phyloP scores from a whole-genome alignment of 2,888 invertebrate species.

The Thelaira solivaga region DNA sequence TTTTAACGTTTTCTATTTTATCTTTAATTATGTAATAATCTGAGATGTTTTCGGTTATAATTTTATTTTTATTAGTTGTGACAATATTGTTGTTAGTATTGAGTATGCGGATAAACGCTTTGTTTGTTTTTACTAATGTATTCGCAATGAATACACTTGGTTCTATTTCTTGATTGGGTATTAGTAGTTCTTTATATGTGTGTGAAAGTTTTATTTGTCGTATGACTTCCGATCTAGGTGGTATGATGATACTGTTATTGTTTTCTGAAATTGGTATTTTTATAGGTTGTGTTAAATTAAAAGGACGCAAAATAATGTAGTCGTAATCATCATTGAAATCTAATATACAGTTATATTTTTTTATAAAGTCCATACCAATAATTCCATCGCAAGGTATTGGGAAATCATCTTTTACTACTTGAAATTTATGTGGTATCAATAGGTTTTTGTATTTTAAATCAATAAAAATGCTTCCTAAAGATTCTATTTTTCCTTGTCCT shows the following conservation, averaged over 20 bases:
- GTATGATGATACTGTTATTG: background rate
- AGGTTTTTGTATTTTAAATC: background rate
- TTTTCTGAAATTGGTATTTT: constrained; percentile 1
- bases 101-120: background rate
- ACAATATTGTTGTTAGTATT: background rate
- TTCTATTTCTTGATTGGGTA: constrained; percentile 11
- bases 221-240: constrained; percentile 18
- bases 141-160: constrained; percentile 3
- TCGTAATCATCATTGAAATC: background rate
- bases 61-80: background rate
- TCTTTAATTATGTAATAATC: constrained; percentile 3
- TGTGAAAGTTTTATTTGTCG: constrained; percentile 2
- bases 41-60: background rate
- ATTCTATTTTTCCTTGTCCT: constrained; percentile 22
- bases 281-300: background rate
- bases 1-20: background rate
- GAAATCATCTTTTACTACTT: background rate
- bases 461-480: background rate
- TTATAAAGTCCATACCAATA: background rate
- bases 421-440: background rate
- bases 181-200: background rate
- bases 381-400: constrained; percentile 28
- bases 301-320: constrained; percentile 42
- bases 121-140: constrained; percentile 3
- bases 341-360: background rate